Evolutionary conservation across 2,797 vertebrate genomes (phyloP).

Genomic region (Trematomus bernacchii): DNA sequence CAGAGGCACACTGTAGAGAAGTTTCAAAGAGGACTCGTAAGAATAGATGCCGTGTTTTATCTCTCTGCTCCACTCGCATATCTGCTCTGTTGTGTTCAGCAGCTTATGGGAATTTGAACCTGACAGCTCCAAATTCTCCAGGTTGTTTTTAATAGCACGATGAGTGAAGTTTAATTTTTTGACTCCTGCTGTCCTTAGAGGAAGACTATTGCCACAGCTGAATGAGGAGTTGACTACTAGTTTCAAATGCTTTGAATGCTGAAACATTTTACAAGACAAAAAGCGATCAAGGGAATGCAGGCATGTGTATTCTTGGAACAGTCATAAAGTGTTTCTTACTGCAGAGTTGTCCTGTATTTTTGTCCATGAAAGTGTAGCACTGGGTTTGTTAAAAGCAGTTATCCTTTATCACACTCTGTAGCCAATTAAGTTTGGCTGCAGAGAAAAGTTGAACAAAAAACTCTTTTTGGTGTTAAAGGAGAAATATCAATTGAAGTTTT

Average conservation of each 20-base stretch:
- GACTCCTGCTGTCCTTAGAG: conserved; percentile 60
- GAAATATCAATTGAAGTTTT: too few relatives aligned
- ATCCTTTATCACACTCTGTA: neutral
- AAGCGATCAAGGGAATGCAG: conserved; percentile 40
- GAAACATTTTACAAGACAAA: conserved; percentile 31
- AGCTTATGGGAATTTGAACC: conserved; percentile 67
- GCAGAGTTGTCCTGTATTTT: conserved; percentile 29
- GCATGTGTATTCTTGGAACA: conserved; percentile 20
- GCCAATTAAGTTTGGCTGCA: conserved; percentile 6
- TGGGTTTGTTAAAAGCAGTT: conserved; percentile 9
- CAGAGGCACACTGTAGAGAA: conserved; percentile 58
- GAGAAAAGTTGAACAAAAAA: neutral
- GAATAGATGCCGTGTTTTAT: conserved; percentile 77
- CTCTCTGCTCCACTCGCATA: conserved; percentile 69
- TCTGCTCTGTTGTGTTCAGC: conserved; percentile 73
- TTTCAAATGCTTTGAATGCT: conserved; percentile 67
- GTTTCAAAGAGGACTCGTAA: conserved; percentile 80
- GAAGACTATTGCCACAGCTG: conserved; percentile 67
- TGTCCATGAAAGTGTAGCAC: conserved; percentile 9
- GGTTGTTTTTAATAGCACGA: conserved; percentile 71
- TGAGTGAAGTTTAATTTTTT: conserved; percentile 70
- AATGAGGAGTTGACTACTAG: conserved; percentile 53
- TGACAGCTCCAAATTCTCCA: conserved; percentile 70
- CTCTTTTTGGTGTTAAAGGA: neutral
- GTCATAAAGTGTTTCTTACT: conserved; percentile 29